phyloP scores from a whole-genome alignment of 1,140 invertebrate species.

The Cotesia vestalis region DNA sequence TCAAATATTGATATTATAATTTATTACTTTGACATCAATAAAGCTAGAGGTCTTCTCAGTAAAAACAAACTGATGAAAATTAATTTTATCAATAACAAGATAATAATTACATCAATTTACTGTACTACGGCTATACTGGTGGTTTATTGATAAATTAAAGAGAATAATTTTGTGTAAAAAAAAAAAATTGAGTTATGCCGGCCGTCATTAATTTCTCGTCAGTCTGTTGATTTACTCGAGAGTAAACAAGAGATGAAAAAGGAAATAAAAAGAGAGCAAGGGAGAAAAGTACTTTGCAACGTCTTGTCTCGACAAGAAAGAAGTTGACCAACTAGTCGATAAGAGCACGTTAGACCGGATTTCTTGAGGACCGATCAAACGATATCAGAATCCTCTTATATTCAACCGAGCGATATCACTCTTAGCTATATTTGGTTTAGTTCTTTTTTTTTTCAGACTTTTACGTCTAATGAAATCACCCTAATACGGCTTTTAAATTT shows the following conservation, averaged over 20 bases:
- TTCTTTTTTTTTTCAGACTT: neutral
- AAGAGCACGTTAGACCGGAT: conserved; percentile 26
- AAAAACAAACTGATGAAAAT: too few relatives aligned
- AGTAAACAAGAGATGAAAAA: neutral
- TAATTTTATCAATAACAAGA: too few relatives aligned
- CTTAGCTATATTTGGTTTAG: neutral
- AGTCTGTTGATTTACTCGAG: neutral
- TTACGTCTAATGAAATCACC: neutral
- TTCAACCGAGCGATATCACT: conserved; percentile 2
- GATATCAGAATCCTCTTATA: conserved; percentile 19
- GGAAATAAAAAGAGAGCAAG: too few relatives aligned
- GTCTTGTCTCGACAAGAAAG: conserved; percentile 18
- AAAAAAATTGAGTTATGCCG: too few relatives aligned
- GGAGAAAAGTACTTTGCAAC: conserved; percentile 4
- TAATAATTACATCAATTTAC: too few relatives aligned
- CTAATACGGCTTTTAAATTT: neutral
- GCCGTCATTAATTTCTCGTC: too few relatives aligned
- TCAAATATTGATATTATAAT: too few relatives aligned
- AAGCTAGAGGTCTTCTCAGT: too few relatives aligned
- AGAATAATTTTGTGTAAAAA: too few relatives aligned
- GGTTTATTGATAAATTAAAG: too few relatives aligned
- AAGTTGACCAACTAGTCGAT: conserved; percentile 26
- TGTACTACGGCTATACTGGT: too few relatives aligned
- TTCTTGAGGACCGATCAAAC: conserved; percentile 19
- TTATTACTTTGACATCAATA: too few relatives aligned